These are phyloP conservation scores for Pygoscelis antarcticus DNA, from an alignment of 2,113 vertebrate genomes.

Conservation along the genomic window DNA sequence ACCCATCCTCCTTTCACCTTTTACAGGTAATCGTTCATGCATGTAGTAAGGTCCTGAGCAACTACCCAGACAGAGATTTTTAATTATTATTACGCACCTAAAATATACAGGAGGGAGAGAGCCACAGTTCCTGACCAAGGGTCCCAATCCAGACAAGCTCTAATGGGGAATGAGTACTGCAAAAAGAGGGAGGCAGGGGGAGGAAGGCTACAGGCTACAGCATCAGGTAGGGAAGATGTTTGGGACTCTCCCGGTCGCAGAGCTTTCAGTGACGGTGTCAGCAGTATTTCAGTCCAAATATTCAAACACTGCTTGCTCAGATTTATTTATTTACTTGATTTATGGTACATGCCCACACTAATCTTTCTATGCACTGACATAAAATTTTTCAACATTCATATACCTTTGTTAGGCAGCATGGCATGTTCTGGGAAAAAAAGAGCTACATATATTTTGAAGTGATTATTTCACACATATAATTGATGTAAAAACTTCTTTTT, in stretches of 20 bases:
- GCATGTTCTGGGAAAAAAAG: not conserved
- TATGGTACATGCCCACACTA: not conserved
- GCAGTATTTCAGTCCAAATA: constrained; percentile 44
- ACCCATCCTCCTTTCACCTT: not conserved
- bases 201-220: not conserved
- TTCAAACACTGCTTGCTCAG: constrained; percentile 18
- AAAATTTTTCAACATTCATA: constrained; percentile 17
- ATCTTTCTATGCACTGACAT: not conserved
- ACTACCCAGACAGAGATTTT: not conserved
- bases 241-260: not conserved
- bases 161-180: not conserved
- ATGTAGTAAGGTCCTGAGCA: not conserved
- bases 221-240: not conserved
- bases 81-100: not conserved
- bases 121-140: not conserved
- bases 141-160: not conserved
- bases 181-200: not conserved
- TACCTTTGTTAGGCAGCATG: not conserved
- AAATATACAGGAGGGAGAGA: not conserved
- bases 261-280: not conserved
- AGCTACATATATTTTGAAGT: not conserved
- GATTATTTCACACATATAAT: constrained; percentile 3
- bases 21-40: fast-evolving
- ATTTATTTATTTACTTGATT: constrained; percentile 57
- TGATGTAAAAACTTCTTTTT: not conserved